phyloP scores from a whole-genome alignment of 1,140 invertebrate species.

The Zaprionus ornatus region DNA sequence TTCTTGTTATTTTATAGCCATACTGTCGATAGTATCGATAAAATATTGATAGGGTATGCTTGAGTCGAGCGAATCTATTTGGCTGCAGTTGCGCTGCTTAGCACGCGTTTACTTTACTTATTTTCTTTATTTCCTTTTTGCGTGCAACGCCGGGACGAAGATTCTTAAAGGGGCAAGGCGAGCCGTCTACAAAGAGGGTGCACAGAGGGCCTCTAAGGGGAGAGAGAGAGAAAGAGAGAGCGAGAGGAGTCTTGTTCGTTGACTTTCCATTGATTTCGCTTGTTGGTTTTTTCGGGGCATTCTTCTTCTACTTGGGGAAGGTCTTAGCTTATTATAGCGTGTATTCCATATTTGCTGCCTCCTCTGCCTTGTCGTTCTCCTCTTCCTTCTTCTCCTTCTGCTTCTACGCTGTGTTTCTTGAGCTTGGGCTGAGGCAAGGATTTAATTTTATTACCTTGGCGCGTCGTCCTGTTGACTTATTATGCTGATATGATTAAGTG shows the following conservation, averaged over 20 bases:
- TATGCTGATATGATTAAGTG: slow-evolving; percentile 81
- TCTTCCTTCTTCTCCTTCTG: neutral
- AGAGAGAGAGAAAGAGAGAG: neutral
- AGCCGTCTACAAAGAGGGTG: neutral
- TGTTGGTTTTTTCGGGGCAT: slow-evolving; percentile 32
- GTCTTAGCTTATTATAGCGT: slow-evolving; percentile 22
- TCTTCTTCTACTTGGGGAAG: slow-evolving; percentile 16
- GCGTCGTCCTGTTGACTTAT: slow-evolving; percentile 63
- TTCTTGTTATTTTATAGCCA: too few relatives aligned
- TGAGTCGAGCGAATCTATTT: neutral
- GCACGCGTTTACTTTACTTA: slow-evolving; percentile 17
- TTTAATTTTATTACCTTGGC: slow-evolving; percentile 76
- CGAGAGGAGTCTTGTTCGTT: neutral
- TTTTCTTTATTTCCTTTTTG: slow-evolving; percentile 29
- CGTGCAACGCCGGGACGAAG: slow-evolving; percentile 5
- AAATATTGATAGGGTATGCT: neutral
- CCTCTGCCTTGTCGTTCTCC: neutral
- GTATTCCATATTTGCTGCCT: slow-evolving; percentile 5
- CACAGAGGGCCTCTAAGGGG: neutral
- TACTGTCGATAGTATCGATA: too few relatives aligned
- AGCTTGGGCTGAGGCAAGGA: slow-evolving; percentile 56
- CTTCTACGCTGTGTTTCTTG: slow-evolving; percentile 37
- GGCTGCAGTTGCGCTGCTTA: slow-evolving; percentile 10
- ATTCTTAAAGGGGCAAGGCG: neutral
- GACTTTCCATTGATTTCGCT: slow-evolving; percentile 64